Percentiles rank a stretch among this genome's conserved stretches.
phyloP scores from a whole-genome alignment of 2,797 vertebrate species.

The Phoebastria nigripes region DNA sequence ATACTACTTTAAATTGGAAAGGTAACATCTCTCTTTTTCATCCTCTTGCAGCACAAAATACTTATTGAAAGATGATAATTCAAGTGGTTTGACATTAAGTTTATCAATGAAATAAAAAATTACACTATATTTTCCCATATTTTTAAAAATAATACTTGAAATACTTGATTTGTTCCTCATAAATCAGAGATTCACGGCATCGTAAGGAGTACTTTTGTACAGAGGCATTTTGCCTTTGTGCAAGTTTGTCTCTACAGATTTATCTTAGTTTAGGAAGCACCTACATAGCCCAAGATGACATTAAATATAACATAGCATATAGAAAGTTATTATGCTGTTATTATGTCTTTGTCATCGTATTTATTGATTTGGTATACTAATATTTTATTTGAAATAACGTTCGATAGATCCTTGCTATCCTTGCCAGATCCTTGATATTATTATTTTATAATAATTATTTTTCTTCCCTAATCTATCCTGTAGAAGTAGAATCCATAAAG shows the following conservation, averaged over 20 bases:
- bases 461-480: background rate
- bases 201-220: background rate
- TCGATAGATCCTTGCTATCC: background rate
- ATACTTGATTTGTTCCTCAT: background rate
- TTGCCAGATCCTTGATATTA: background rate
- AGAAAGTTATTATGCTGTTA: background rate
- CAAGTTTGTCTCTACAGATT: background rate
- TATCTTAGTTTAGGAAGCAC: background rate
- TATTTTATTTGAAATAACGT: background rate
- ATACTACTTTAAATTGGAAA: background rate
- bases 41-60: background rate
- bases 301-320: background rate
- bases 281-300: background rate
- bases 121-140: background rate
- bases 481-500: background rate
- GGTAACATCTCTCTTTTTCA: background rate
- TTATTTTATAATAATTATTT: background rate
- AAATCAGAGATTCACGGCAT: background rate
- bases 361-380: background rate
- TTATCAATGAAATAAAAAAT: background rate
- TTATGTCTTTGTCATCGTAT: background rate
- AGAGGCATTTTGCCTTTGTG: background rate
- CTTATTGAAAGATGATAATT: background rate
- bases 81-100: background rate
- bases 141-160: background rate